Evolutionary conservation across 2,113 vertebrate genomes (phyloP).

Genomic region (Pachyramphus minor): DNA sequence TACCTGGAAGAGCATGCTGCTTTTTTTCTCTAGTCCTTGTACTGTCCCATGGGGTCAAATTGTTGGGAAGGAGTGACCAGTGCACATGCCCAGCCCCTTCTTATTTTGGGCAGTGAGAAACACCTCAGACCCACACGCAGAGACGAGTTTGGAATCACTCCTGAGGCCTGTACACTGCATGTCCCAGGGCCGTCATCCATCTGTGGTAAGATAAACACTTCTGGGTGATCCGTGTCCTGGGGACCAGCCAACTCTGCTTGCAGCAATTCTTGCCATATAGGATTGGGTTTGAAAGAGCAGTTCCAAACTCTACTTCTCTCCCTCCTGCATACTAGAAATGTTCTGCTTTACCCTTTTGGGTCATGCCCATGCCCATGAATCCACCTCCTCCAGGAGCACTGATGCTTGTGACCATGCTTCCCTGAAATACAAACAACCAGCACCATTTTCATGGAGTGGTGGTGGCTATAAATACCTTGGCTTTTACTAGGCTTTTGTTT

Average conservation of each 20-base stretch:
- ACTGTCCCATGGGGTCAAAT: not conserved
- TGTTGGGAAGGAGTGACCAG: not conserved
- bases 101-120: not conserved
- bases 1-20: not conserved
- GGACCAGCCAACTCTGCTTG: not conserved
- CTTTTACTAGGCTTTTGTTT: not conserved
- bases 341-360: not conserved
- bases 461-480: not conserved
- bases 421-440: not conserved
- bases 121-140: not conserved
- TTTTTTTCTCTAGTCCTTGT: not conserved
- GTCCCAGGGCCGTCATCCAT: not conserved
- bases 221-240: not conserved
- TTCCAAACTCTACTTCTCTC: not conserved
- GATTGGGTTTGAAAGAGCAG: not conserved
- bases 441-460: not conserved
- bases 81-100: not conserved
- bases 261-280: not conserved
- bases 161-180: not conserved
- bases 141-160: not conserved
- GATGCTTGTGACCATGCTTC: not conserved
- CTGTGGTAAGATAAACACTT: not conserved
- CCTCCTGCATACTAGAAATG: not conserved
- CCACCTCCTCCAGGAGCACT: not conserved
- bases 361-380: accelerated